phyloP scores from a whole-genome alignment of 2,113 vertebrate species.

The Azemiops feae region DNA sequence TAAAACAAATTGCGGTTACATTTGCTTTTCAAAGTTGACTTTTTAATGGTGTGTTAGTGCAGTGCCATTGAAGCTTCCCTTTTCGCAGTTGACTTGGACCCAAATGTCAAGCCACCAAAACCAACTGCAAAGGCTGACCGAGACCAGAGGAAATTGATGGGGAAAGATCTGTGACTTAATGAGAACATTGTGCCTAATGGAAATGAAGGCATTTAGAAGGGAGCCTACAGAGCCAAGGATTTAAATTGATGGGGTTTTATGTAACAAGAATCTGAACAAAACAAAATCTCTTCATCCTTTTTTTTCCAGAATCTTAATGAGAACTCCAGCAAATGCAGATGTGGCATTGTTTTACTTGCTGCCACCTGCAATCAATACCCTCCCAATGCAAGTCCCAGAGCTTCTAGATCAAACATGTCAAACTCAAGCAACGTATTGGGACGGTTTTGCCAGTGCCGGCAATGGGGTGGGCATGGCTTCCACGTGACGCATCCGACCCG shows the following conservation, averaged over 20 bases:
- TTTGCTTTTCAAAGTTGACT: conserved; percentile 39
- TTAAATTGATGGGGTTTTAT: background rate
- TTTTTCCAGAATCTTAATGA: background rate
- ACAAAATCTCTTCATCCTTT: background rate
- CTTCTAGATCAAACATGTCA: too few species aligned
- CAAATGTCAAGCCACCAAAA: conserved; percentile 11
- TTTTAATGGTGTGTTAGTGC: conserved; percentile 29
- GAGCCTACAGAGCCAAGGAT: background rate
- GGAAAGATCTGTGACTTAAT: background rate
- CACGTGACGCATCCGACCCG: too few species aligned
- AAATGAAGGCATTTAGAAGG: background rate
- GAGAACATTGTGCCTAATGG: background rate
- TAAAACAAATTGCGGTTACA: conserved; percentile 34
- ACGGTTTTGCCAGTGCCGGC: too few species aligned
- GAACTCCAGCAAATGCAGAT: background rate
- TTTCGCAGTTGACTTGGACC: conserved; percentile 7
- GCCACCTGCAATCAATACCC: background rate
- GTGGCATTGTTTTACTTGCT: too few species aligned
- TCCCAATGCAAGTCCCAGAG: background rate
- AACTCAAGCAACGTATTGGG: too few species aligned
- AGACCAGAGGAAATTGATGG: background rate
- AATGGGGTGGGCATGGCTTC: too few species aligned
- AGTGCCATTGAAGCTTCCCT: conserved; percentile 14
- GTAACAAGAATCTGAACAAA: background rate
- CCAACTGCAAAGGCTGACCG: background rate